Evolutionary conservation across 2,888 invertebrate genomes (phyloP).

Genomic region (Macrosiphum euphorbiae): DNA sequence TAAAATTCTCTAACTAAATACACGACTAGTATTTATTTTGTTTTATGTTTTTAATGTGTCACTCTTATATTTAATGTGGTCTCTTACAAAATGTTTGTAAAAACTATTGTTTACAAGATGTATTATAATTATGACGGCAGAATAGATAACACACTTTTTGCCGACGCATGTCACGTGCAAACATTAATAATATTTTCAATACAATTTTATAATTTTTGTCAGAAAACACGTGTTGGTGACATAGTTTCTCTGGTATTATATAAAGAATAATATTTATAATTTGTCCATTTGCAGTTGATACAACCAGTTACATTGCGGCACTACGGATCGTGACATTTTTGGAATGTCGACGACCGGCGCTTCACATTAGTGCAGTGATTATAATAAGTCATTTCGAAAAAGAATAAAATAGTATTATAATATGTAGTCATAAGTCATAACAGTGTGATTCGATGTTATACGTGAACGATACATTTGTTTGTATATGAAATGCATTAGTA

Average conservation of each 20-base stretch:
- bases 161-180: neutral
- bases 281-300: constrained; percentile 24
- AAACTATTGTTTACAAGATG: constrained; percentile 8
- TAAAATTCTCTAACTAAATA: neutral
- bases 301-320: constrained; percentile 10
- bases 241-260: constrained; percentile 25
- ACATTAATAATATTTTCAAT: constrained; percentile 46
- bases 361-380: neutral
- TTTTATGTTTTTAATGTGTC: neutral
- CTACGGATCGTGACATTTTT: neutral
- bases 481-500: constrained; percentile 19
- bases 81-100: neutral
- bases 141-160: neutral
- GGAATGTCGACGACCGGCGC: neutral
- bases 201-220: constrained; percentile 58
- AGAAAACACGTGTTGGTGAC: constrained; percentile 51
- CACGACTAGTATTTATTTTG: neutral
- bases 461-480: constrained; percentile 47
- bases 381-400: constrained; percentile 27
- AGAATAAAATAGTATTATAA: neutral
- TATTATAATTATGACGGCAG: neutral
- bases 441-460: constrained; percentile 37
- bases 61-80: neutral
- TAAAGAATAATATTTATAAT: constrained; percentile 14
- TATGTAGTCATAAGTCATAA: neutral